Evolutionary conservation across 2,888 invertebrate genomes (phyloP).

Genomic region (Orchesellides sinensis): DNA sequence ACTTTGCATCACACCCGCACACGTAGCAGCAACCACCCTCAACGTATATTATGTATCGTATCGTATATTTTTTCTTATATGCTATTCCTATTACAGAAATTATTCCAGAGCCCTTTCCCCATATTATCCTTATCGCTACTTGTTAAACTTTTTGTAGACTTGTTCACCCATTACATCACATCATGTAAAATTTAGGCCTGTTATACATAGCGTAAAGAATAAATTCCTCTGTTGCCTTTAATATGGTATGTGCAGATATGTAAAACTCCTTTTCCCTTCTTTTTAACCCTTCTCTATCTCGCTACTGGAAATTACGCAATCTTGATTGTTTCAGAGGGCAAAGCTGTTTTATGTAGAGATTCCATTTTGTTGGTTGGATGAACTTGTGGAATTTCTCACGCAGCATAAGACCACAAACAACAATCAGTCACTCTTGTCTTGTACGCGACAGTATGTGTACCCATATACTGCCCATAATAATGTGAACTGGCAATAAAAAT

Average conservation of each 20-base stretch:
- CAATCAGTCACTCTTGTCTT: constrained; percentile 18
- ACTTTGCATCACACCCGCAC: constrained; percentile 45
- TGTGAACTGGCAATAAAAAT: constrained; percentile 29
- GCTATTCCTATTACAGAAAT: not conserved
- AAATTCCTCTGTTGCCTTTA: not conserved
- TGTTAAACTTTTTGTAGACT: not conserved
- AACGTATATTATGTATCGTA: no score
- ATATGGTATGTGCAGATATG: no score
- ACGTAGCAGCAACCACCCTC: not conserved
- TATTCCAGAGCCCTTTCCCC: constrained; percentile 18
- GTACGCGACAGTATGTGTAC: no score
- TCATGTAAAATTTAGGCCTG: no score
- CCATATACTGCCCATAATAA: constrained; percentile 3
- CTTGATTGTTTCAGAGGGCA: not conserved
- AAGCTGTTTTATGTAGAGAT: not conserved
- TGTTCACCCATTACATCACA: not conserved
- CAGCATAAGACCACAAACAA: constrained; percentile 26
- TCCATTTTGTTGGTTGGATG: constrained; percentile 16
- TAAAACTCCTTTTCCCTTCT: not conserved
- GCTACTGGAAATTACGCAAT: constrained; percentile 37
- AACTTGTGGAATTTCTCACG: constrained; percentile 55
- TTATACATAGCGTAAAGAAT: no score
- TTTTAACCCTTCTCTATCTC: not conserved
- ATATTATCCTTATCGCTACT: not conserved
- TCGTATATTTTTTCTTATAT: no score